These are phyloP conservation scores for Theristus sp. DNA, from an alignment of 2,888 invertebrate species.

Conservation along the genomic window DNA sequence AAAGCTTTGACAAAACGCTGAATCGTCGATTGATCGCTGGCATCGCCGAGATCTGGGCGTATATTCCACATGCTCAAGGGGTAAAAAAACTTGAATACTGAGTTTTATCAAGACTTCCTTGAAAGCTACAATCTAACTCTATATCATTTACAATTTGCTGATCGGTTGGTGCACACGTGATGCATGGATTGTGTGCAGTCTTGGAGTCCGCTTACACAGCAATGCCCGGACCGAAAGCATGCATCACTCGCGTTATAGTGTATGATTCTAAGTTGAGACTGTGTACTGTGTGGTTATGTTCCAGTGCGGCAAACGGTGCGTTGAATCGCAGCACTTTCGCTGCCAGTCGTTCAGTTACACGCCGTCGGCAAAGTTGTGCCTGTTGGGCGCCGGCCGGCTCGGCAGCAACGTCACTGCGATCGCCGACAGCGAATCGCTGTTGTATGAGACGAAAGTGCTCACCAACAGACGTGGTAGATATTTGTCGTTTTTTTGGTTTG, in stretches of 20 bases:
- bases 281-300: too few species aligned
- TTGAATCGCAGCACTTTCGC: background rate
- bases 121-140: too few species aligned
- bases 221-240: too few species aligned
- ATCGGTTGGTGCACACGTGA: too few species aligned
- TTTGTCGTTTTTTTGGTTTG: background rate
- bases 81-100: too few species aligned
- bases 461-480: background rate
- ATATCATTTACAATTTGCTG: too few species aligned
- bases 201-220: too few species aligned
- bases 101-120: too few species aligned
- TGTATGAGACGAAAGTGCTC: background rate
- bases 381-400: background rate
- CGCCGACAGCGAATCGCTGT: background rate
- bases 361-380: background rate
- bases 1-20: constrained; percentile 24
- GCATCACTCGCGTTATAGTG: too few species aligned
- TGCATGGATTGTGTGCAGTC: too few species aligned
- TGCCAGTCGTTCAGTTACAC: background rate
- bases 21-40: background rate
- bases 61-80: background rate
- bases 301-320: background rate
- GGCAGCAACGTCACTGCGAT: background rate
- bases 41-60: background rate
- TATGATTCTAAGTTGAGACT: background rate